Base-by-base conservation (phyloP, 2,797 vertebrate genomes). In the Naso thynnoides region DNA sequence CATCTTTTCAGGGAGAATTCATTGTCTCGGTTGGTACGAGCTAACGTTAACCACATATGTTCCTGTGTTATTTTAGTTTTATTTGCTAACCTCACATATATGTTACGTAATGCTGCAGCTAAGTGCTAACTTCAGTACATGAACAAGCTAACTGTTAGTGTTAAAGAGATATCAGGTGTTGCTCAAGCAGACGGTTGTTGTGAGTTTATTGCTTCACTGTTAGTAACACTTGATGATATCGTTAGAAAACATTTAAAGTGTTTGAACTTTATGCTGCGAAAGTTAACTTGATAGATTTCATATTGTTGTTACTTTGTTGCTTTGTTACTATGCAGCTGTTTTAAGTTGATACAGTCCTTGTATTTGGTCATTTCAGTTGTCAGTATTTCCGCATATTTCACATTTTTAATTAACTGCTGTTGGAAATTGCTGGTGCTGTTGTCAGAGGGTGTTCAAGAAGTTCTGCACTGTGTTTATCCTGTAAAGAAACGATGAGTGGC, bases 401-500 rank as follows among this genome's bases (percentile, higher is more conserved):
- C 11, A 52, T 61, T 80, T 77, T 53, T 21, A 4, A 64, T 69
- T 64, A 26, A 58, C 5, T 79, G 59, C 49, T 60, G 8, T 73
- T 77, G 42, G 38, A 70, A 60, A 27, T 56, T 76, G 45, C 42
- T 82, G 76, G 36, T 77, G 56, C 74, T 86, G 21, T 66, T 85
- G 67, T 84, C 57, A 62, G 61, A 83, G 77, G 70, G 80, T 59
- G 60, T 86, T 56, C 68, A 76, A 56, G 45, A 76, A 82, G 72
- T 70, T 54, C n/a, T 68, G 45, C 45, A 90, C 19, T 65, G 42
- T 79, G 52, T 84, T 85, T 45, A 79, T 38, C 16, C 76, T 63
- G 66, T 76, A 10, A 64, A 76, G 85, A 86, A 88, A 96, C 85
- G 85, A 98, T 98, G 97, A 98, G 96, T 70, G 95, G 95, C 15